phyloP scores from a whole-genome alignment of 2,113 vertebrate species.

The Puntigrus tetrazona region DNA sequence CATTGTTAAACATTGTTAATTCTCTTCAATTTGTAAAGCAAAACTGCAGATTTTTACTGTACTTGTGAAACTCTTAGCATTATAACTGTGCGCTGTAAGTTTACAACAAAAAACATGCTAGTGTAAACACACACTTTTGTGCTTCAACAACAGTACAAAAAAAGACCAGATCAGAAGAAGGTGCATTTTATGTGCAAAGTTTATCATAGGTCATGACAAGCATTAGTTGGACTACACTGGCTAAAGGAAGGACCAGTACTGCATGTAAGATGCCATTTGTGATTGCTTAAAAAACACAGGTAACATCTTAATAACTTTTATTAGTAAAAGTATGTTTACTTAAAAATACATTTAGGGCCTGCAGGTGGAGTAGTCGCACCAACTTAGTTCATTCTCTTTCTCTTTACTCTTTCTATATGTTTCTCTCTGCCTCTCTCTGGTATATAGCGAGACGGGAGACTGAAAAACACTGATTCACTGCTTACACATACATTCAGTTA shows the following conservation, averaged over 20 bases:
- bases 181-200: neutral
- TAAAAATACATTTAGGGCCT: conserved; percentile 64
- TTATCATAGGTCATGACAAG: no score
- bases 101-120: neutral
- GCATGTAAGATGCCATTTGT: neutral
- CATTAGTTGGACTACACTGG: neutral
- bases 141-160: neutral
- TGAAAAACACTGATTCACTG: conserved; percentile 60
- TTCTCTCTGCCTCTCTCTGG: conserved; percentile 46
- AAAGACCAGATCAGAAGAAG: neutral
- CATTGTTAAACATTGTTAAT: neutral
- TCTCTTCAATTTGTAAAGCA: neutral
- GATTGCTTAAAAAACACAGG: no score
- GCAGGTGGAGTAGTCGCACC: conserved; percentile 79
- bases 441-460: conserved; percentile 57
- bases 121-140: neutral
- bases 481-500: conserved; percentile 12
- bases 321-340: no score
- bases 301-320: no score
- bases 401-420: neutral
- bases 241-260: neutral
- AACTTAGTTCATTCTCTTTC: conserved; percentile 66
- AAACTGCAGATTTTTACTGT: neutral
- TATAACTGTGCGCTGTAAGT: neutral
- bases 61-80: neutral